Evolutionary conservation across 2,888 invertebrate species (phyloP).

Genomic region (Hyposoter dolosus): DNA sequence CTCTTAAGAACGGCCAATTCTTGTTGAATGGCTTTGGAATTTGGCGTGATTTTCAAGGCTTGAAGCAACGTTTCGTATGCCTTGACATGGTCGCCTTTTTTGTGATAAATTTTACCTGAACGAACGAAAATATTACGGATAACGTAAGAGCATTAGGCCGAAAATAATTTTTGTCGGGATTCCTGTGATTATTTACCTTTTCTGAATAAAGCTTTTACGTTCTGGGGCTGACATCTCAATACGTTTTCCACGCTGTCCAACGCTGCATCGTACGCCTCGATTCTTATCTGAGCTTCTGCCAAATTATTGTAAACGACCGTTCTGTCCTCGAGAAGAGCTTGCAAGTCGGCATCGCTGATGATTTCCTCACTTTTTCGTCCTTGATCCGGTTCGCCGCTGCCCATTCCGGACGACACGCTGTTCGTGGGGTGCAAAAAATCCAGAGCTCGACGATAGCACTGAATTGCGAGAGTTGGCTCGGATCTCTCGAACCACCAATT

Average conservation of each 20-base stretch:
- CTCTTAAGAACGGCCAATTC: conserved; percentile 87
- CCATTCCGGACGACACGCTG: conserved; percentile 86
- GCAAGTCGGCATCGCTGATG: conserved; percentile 87
- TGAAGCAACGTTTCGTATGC: conserved; percentile 89
- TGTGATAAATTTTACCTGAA: conserved; percentile 87
- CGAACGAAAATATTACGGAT: conserved; percentile 14
- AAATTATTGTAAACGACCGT: conserved; percentile 96
- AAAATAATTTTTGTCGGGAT: neutral
- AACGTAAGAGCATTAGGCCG: neutral
- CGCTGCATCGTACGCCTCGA: conserved; percentile 94
- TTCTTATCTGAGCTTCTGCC: conserved; percentile 96
- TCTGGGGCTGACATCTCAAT: conserved; percentile 92
- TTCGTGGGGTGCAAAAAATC: conserved; percentile 92
- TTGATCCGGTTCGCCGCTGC: conserved; percentile 85
- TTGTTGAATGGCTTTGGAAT: conserved; percentile 87
- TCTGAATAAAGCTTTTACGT: conserved; percentile 96
- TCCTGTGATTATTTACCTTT: conserved; percentile 87
- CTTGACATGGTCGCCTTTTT: conserved; percentile 89
- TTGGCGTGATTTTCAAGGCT: conserved; percentile 89
- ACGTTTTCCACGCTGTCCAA: conserved; percentile 93
- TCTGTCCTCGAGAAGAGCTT: conserved; percentile 91
- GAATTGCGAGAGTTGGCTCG: conserved; percentile 93
- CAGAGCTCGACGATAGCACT: conserved; percentile 93
- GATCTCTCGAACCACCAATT: conserved; percentile 96
- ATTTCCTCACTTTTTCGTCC: conserved; percentile 83